A percentile compares a stretch with the other conserved stretches of the same genome.
Conservation (phyloP, 2,888 invertebrate genomes). For the Caenorhabditis imperialis region DNA sequence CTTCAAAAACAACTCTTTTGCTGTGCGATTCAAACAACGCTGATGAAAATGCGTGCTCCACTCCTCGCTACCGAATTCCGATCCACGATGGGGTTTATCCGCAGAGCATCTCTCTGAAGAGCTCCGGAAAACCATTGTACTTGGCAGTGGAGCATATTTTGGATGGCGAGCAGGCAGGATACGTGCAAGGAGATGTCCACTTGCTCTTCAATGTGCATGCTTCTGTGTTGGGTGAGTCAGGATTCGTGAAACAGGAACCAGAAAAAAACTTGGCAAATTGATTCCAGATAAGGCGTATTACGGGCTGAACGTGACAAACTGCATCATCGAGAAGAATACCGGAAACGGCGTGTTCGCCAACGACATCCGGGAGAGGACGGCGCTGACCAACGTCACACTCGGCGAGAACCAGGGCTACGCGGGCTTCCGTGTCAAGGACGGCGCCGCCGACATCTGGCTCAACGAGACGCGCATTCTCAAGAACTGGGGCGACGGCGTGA, state of each 20-base stretch:
- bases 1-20: conserved; percentile 38
- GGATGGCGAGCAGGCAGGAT: conserved; percentile 61
- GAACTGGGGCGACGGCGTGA: conserved; percentile 94
- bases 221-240: conserved; percentile 65
- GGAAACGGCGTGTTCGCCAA: conserved; percentile 94
- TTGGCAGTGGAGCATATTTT: conserved; percentile 67
- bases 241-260: not conserved
- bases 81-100: conserved; percentile 72
- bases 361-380: conserved; percentile 84
- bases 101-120: conserved; percentile 72
- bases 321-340: conserved; percentile 89
- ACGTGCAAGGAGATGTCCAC: conserved; percentile 71
- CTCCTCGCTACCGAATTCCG: conserved; percentile 63
- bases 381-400: conserved; percentile 76
- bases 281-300: conserved; percentile 80
- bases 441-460: conserved; percentile 93
- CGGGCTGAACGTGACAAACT: conserved; percentile 90
- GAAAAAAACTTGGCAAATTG: not conserved
- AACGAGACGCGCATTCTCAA: conserved; percentile 90
- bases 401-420: conserved; percentile 75
- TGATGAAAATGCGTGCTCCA: conserved; percentile 48
- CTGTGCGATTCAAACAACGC: conserved; percentile 56
- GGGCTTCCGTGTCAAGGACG: conserved; percentile 81
- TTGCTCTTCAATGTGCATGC: conserved; percentile 75
- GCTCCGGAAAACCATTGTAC: conserved; percentile 68